These are phyloP conservation scores for Drosophila neocordata DNA, from an alignment of 1,140 invertebrate species.

Conservation along the genomic window DNA sequence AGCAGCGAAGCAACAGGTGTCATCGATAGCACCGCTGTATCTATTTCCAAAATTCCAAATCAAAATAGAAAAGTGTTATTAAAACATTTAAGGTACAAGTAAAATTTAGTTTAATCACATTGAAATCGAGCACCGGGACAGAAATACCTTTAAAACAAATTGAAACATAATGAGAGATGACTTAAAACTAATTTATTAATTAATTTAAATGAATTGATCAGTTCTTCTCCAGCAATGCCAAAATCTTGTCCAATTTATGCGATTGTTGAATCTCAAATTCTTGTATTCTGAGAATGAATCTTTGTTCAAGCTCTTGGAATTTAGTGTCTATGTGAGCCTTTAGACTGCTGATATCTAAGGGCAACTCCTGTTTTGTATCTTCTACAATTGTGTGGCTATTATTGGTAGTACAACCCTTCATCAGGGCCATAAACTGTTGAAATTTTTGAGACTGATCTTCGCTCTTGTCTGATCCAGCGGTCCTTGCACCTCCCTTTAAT, in stretches of 20 bases:
- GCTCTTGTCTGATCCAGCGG: conserved; percentile 7
- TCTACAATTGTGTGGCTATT: conserved; percentile 4
- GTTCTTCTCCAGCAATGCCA: conserved; percentile 50
- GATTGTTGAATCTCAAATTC: conserved; percentile 50
- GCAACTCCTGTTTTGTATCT: background rate
- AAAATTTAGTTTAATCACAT: conserved; percentile 32
- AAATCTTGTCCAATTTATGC: conserved; percentile 51
- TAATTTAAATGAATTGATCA: conserved; percentile 11
- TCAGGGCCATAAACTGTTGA: conserved; percentile 56
- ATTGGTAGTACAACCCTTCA: conserved; percentile 31
- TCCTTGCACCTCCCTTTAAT: conserved; percentile 32
- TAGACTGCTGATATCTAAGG: conserved; percentile 14
- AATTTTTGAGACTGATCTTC: conserved; percentile 52
- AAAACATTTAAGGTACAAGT: background rate
- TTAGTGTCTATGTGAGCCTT: conserved; percentile 40
- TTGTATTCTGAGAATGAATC: conserved; percentile 48
- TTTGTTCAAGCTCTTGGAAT: conserved; percentile 39
- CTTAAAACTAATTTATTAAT: conserved; percentile 6
- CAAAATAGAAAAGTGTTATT: too few relatives aligned
- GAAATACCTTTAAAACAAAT: conserved; percentile 11
- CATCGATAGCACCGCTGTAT: too few relatives aligned
- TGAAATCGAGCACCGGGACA: conserved; percentile 26
- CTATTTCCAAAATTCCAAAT: too few relatives aligned
- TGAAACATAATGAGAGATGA: conserved; percentile 5
- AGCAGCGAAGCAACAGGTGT: background rate